Conservation (phyloP, 2,113 vertebrate genomes). For the rat (Rattus norvegicus) region DNA sequence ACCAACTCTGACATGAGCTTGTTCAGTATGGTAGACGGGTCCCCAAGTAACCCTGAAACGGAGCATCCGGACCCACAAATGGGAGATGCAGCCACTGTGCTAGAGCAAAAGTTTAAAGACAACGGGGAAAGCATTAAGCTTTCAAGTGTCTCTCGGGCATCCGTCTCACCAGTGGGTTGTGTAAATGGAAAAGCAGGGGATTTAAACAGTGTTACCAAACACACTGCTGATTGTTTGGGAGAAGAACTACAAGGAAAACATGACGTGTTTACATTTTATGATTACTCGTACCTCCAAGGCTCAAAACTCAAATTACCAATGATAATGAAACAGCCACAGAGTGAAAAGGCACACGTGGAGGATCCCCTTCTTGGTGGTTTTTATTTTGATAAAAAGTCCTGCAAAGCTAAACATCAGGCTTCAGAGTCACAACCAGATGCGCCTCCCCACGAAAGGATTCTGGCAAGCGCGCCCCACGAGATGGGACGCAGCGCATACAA, state of each 20-base stretch:
- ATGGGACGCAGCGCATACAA: constrained; percentile 78
- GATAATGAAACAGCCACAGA: constrained; percentile 84
- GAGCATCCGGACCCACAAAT: constrained; percentile 79
- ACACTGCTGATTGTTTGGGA: constrained; percentile 79
- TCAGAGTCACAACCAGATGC: constrained; percentile 84
- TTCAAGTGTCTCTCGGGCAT: constrained; percentile 81
- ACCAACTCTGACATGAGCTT: constrained; percentile 90
- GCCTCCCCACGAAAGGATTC: constrained; percentile 76
- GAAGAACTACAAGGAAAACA: constrained; percentile 86
- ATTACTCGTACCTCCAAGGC: constrained; percentile 90
- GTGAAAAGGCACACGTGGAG: constrained; percentile 84
- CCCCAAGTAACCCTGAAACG: constrained; percentile 82
- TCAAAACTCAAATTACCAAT: constrained; percentile 87
- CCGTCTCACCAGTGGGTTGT: constrained; percentile 76
- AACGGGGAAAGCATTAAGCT: constrained; percentile 77
- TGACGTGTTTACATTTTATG: constrained; percentile 89
- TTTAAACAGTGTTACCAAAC: constrained; percentile 78
- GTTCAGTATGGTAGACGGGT: constrained; percentile 83
- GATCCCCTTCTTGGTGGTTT: constrained; percentile 84
- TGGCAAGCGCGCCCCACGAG: constrained; percentile 77
- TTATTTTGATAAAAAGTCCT: constrained; percentile 90
- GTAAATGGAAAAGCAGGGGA: constrained; percentile 83
- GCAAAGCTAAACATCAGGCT: constrained; percentile 86
- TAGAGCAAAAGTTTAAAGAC: constrained; percentile 84
- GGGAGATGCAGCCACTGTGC: constrained; percentile 76